A percentile compares a stretch with the other conserved stretches of the same genome.
Evolutionary conservation across 1,140 invertebrate genomes (phyloP).

Genomic region (Leguminivora glycinivorella): DNA sequence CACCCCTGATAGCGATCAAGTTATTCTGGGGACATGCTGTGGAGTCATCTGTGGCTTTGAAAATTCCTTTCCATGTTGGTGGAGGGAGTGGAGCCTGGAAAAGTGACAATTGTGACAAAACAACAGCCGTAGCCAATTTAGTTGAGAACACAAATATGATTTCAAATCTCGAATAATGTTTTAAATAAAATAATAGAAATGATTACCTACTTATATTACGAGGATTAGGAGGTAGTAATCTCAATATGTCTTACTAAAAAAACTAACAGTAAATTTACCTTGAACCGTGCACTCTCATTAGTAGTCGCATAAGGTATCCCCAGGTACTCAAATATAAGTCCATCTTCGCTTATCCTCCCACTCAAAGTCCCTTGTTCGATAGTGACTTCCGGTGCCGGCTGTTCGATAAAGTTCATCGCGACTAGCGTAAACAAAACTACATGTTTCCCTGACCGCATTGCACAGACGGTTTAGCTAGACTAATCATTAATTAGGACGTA

Average conservation of each 20-base stretch:
- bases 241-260: neutral
- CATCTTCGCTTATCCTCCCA: conserved; percentile 22
- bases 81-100: conserved; percentile 13
- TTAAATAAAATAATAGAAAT: too few relatives aligned
- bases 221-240: too few relatives aligned
- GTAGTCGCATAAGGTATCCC: conserved; percentile 25
- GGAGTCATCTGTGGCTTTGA: neutral
- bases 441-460: conserved; percentile 8
- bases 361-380: conserved; percentile 21
- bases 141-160: too few relatives aligned
- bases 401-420: conserved; percentile 21
- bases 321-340: conserved; percentile 21
- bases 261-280: neutral
- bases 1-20: neutral
- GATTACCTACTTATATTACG: too few relatives aligned
- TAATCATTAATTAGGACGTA: neutral
- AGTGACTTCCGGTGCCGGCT: conserved; percentile 11
- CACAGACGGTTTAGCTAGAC: neutral
- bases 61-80: conserved; percentile 10
- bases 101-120: neutral
- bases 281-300: neutral
- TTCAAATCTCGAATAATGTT: neutral
- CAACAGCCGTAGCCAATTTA: neutral
- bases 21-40: conserved; percentile 20
- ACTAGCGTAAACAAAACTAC: conserved; percentile 18